Evolutionary conservation across 1,140 invertebrate species (phyloP), one percentile per base, ranked within the genome.

Genomic region (Diabrotica undecimpunctata): DNA sequence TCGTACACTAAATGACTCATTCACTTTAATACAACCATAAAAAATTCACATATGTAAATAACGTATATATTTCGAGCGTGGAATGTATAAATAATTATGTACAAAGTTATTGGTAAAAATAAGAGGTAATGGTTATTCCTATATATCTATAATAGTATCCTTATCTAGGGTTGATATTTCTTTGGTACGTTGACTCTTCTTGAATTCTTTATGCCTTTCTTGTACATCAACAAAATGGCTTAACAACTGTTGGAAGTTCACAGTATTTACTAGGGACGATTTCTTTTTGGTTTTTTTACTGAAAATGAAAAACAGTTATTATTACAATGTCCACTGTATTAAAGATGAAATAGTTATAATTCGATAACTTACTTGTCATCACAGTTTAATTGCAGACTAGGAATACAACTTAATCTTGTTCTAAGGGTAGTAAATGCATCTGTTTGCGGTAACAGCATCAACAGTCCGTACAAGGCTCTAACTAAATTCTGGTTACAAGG

Each of bases 371-470:
- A 80, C 80, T 75, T 79, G 73, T 78, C 71, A 72, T 80, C 61
- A 68, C 77, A 71, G 67, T 76, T 74, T 69, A 82, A 69, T 79
- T 80, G 83, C 77, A 79, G 79, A 73, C 82, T 84, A 60, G 95
- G 95, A 72, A 97, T 90, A 77, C 95, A 96, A 74, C 95, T 88
- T 60, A 99, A 83, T 66, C 97, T 85, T 72, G 90, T 87, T 64
- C 91, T 87, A 55, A 99, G 83, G 38, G 90, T 89, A 71, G 91
- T 88, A 80, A 99, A 99, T 8, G 96, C 95, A 75, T 98, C 95
- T 54, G 92, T 96, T 83, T 99, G 97, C 14, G 97, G 97, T 67
- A 99, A 82, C 60, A 99, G 82, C 97, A 99, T 99, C 7, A 99
- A 82, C 13, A 99, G 84, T 2, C 96, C 96, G 81, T 97, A 99